Base-by-base conservation (phyloP, 2,888 invertebrate species). In the Drymonia ruficornis region DNA sequence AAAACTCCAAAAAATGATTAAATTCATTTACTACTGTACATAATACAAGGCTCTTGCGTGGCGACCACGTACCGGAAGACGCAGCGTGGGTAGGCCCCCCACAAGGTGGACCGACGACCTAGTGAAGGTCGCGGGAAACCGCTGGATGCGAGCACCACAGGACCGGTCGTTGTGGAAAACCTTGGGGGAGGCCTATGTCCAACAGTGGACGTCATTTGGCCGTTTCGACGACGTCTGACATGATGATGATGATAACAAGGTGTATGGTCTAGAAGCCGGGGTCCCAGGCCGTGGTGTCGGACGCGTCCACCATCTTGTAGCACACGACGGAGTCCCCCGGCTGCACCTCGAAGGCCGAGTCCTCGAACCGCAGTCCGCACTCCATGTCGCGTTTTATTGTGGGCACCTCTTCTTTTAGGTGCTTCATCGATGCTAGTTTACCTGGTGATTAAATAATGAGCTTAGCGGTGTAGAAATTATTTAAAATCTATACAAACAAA, bases 381-480 rank as follows among this genome's bases (percentile, higher is more conserved):
- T 99, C 99, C 56, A 95, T 94, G 79, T 97, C 97, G 47, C 94
- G 95, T 80, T 97, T 97, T 40, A 99, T 95, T 0, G 94, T 93
- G 6, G 95, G 95, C 4, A 98, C 97, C 86, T 99, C 98, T 50
- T 95, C 94, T 81, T 99, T 99, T 47, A 98, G 87, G 86, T 99
- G 98, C 66, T 96, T 95, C 96, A 99, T 95, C 0, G 98, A 98
- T 28, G 93, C 90, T 52, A 98, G 77, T 64, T 93, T 88, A 49
- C 97, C 97, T 96, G 70, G 9, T 46, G 40, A 4, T n/a, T 18
- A 18, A 8, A 18, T 42, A 18, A 42, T 36, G n/a, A 9, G 8
- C 16, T 42, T 16, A 42, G 18, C 7, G 12, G 23, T 23, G 23
- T 23, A 2, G 23, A 23, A 23, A 23, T 23, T 2, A n/a, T n/a